These are phyloP conservation scores for Sturnira hondurensis DNA, from an alignment of 2,113 vertebrate genomes.

Conservation along the genomic window DNA sequence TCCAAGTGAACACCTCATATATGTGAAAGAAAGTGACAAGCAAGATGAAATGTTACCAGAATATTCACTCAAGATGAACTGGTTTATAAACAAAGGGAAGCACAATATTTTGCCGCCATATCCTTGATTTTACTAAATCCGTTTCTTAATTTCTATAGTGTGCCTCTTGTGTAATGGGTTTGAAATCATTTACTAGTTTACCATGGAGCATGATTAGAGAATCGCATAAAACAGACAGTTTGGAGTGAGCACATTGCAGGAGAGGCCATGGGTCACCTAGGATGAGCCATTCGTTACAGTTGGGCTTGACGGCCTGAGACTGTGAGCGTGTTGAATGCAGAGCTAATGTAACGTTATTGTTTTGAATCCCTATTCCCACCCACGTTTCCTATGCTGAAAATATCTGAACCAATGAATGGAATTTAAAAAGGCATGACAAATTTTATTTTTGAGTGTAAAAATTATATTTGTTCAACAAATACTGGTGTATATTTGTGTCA, in stretches of 20 bases:
- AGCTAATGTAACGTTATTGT: background rate
- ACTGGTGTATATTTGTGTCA: background rate
- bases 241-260: background rate
- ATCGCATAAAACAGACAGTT: background rate
- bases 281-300: background rate
- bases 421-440: background rate
- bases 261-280: background rate
- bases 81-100: background rate
- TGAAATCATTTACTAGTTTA: background rate
- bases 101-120: background rate
- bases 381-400: background rate
- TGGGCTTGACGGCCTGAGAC: background rate
- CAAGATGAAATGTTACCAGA: background rate
- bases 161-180: background rate
- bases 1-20: background rate
- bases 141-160: background rate
- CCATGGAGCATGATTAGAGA: background rate
- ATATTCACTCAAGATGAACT: background rate
- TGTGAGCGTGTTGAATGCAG: accelerated
- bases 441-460: background rate
- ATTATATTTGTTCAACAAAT: background rate
- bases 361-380: background rate
- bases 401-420: background rate
- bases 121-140: background rate
- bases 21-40: slow-evolving; percentile 31